Evolutionary conservation across 1,140 invertebrate species (phyloP).

Genomic region (Heterodera carotae): DNA sequence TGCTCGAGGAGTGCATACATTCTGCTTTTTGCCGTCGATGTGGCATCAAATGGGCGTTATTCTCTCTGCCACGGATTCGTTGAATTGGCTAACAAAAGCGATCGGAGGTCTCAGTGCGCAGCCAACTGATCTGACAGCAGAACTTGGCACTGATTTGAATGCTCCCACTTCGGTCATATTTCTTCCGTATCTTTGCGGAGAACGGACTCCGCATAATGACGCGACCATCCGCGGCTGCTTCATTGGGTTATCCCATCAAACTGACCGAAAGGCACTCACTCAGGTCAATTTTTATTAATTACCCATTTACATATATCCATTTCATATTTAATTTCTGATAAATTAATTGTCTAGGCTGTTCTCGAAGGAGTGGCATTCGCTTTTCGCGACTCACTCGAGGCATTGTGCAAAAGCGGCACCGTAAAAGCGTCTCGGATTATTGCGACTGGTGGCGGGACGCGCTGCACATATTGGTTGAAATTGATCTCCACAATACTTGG

Average conservation of each 20-base stretch:
- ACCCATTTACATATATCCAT: background rate
- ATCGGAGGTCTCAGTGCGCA: background rate
- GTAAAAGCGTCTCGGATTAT: conserved; percentile 6
- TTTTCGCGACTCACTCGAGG: conserved; percentile 27
- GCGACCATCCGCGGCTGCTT: conserved; percentile 25
- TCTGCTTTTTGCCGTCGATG: conserved; percentile 27
- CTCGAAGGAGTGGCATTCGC: conserved; percentile 40
- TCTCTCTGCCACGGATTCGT: conserved; percentile 27
- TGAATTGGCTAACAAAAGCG: conserved; percentile 28
- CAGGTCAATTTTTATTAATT: conserved; percentile 11
- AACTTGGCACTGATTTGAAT: conserved; percentile 9
- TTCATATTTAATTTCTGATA: background rate
- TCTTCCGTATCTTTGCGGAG: conserved; percentile 40
- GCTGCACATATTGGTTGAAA: conserved; percentile 28
- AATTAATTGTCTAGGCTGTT: conserved; percentile 31
- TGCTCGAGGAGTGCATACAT: conserved; percentile 28
- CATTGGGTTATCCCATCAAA: conserved; percentile 27
- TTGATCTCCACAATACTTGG: background rate
- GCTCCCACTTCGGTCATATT: conserved; percentile 11
- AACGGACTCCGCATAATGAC: conserved; percentile 43
- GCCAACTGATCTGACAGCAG: conserved; percentile 20
- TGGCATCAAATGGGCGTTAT: conserved; percentile 44
- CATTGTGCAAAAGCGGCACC: conserved; percentile 24
- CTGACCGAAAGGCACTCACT: conserved; percentile 21
- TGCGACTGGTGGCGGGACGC: conserved; percentile 26